Conservation (phyloP, 2,113 vertebrate genomes). For the Oryzias curvinotus region DNA sequence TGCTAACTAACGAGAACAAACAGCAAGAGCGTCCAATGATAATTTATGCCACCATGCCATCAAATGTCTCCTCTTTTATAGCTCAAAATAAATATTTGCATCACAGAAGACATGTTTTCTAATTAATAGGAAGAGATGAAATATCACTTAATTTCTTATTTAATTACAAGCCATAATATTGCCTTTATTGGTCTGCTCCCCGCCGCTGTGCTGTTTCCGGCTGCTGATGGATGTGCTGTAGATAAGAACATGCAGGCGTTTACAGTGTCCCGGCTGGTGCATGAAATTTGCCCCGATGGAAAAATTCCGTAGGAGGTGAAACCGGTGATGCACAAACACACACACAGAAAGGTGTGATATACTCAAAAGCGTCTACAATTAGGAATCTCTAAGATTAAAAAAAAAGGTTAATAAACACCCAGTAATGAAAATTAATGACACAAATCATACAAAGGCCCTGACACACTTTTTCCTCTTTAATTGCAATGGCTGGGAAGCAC, state of each 20-base stretch:
- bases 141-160: constrained; percentile 83
- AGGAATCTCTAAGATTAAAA: constrained; percentile 34
- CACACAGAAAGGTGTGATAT: constrained; percentile 19
- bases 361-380: constrained; percentile 19
- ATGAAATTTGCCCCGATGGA: constrained; percentile 56
- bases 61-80: constrained; percentile 46
- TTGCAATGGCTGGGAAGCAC: constrained; percentile 51
- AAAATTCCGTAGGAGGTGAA: constrained; percentile 41
- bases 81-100: constrained; percentile 68
- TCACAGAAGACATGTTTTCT: constrained; percentile 66
- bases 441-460: constrained; percentile 65
- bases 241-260: constrained; percentile 68
- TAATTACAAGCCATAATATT: constrained; percentile 80
- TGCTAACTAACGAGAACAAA: no score
- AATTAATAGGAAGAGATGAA: constrained; percentile 80
- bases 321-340: constrained; percentile 24
- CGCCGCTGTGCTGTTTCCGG: constrained; percentile 58
- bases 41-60: constrained; percentile 50
- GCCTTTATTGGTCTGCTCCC: constrained; percentile 71
- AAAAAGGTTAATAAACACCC: constrained; percentile 69
- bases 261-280: constrained; percentile 60
- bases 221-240: constrained; percentile 66
- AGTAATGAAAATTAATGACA: constrained; percentile 74
- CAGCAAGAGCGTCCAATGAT: constrained; percentile 7
- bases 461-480: constrained; percentile 69